Base-by-base conservation (phyloP, 2,797 vertebrate species). In the Pangasius djambal region DNA sequence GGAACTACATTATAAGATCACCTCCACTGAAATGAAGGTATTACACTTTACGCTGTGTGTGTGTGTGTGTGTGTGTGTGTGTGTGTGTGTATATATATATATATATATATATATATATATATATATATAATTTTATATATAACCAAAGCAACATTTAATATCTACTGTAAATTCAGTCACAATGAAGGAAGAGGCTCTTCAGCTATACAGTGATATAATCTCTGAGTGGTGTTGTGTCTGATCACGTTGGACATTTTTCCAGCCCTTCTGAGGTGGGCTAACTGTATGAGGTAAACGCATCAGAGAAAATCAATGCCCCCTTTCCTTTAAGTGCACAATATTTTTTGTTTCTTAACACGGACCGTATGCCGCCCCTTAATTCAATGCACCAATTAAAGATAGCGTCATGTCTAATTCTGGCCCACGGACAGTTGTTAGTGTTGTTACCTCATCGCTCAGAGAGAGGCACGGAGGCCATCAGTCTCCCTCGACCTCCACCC, bases 321-420 rank as follows among this genome's bases (percentile, higher is more conserved):
- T 96, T 95, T 97, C 96, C 93, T 95, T 97, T 98, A 98, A 98
- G 97, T 98, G 97, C 97, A 97, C 97, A 97, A 97, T 98, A 98
- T 98, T 97, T 99, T 97, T 97, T 94, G 95, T 95, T 95, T 97
- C 97, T 95, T 86, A 87, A 88, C 89, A 96, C 70, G 89, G 96
- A 96, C 95, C 96, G 90, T 91, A 92, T 95, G 94, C 94, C 93
- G 94, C 96, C 95, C 94, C 97, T 97, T 98, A 98, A 97, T 98
- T 98, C 97, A 96, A 97, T 97, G 97, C 96, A 96, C 97, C 97
- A 98, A 98, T 98, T 98, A 98, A 97, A 97, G 96, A 96, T 95
- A 96, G 96, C 96, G 97, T 98, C 97, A 98, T 97, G 96, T 97
- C 97, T 97, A 96, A 96, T 97, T 96, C 94, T 93, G 95, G 95